A percentile compares a stretch with the other conserved stretches of the same genome.
These are phyloP conservation scores for Alcis repandata DNA, from an alignment of 2,888 invertebrate species.

Conservation along the genomic window DNA sequence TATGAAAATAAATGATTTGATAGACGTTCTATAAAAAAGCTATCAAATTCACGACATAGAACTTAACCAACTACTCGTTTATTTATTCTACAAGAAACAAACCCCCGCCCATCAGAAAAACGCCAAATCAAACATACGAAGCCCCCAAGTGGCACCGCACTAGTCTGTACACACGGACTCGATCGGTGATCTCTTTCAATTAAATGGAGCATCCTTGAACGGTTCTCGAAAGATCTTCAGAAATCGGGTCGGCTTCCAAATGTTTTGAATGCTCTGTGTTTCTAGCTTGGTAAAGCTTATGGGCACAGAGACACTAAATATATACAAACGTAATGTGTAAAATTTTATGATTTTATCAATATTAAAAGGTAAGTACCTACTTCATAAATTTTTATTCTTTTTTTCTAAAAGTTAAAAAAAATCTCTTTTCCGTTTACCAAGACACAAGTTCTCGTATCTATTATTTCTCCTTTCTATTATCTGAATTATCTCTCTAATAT, in stretches of 20 bases:
- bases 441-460: too few species aligned
- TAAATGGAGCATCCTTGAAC: conserved; percentile 71
- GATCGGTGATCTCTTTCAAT: conserved; percentile 80
- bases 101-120: not conserved
- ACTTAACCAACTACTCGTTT: not conserved
- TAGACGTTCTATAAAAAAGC: not conserved
- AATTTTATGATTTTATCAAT: too few species aligned
- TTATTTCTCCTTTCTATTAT: too few species aligned
- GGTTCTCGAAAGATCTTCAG: conserved; percentile 54
- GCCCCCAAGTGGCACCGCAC: conserved; percentile 55
- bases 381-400: too few species aligned
- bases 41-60: not conserved
- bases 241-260: conserved; percentile 61
- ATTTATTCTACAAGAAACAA: not conserved
- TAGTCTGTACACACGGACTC: conserved; percentile 68
- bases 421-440: too few species aligned
- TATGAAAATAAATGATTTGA: too few species aligned
- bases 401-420: too few species aligned
- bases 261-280: conserved; percentile 52
- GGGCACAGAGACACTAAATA: too few species aligned
- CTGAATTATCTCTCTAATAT: too few species aligned
- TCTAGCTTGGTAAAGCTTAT: not conserved
- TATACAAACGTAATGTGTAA: too few species aligned
- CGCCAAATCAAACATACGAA: conserved; percentile 36
- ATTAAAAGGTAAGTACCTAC: too few species aligned